Percentiles rank a stretch among this genome's conserved stretches.
Conservation (phyloP, 2,888 invertebrate species). For the Bombylius discolor region DNA sequence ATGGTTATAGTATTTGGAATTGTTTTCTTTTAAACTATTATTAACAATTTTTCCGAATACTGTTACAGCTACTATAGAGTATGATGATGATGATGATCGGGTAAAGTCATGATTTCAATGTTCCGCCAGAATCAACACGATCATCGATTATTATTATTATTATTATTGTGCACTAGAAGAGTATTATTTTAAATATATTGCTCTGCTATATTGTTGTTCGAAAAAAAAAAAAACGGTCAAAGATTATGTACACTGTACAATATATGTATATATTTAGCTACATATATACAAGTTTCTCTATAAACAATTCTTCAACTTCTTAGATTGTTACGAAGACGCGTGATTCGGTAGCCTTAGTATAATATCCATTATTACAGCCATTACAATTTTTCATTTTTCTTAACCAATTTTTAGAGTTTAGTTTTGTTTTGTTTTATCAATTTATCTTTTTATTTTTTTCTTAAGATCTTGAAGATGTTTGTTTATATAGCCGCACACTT, state of each 20-base stretch:
- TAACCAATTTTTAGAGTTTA: neutral
- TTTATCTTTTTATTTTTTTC: neutral
- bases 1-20: neutral
- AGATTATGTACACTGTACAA: no score
- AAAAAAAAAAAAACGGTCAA: no score
- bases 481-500: neutral
- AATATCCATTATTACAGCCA: constrained; percentile 9
- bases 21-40: constrained; percentile 5
- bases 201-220: no score
- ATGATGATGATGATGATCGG: neutral
- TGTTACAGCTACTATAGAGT: neutral
- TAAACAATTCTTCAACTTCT: no score
- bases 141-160: constrained; percentile 9
- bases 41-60: constrained; percentile 9
- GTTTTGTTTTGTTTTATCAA: neutral
- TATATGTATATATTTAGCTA: no score
- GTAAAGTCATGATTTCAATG: constrained; percentile 13
- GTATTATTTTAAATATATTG: no score
- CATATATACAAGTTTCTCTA: no score
- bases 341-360: constrained; percentile 12
- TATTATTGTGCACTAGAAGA: neutral
- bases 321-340: constrained; percentile 4
- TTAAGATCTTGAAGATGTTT: neutral
- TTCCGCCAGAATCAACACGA: constrained; percentile 14
- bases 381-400: neutral